A percentile compares a stretch with the other conserved stretches of the same genome.
These are phyloP conservation scores for Sciaenops ocellatus DNA, from an alignment of 2,797 vertebrate species.

Conservation along the genomic window DNA sequence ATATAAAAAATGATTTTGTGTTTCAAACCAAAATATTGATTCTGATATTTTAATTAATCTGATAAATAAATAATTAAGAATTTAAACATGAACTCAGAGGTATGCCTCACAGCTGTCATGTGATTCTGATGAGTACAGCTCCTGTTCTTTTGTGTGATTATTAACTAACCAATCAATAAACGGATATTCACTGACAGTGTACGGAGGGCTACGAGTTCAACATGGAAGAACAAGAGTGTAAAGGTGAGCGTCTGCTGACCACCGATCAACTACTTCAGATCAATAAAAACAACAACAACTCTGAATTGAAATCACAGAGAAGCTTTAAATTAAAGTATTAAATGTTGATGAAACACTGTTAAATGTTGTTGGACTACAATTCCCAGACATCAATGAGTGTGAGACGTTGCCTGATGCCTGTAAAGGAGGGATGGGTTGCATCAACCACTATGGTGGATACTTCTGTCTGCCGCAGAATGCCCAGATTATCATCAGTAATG, in stretches of 20 bases:
- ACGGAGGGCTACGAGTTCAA: conserved; percentile 28
- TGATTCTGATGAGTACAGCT: neutral
- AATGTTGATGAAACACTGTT: neutral
- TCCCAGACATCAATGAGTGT: conserved; percentile 89
- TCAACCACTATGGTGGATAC: conserved; percentile 91
- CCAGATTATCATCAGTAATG: conserved; percentile 10
- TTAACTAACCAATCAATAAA: neutral
- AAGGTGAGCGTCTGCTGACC: neutral
- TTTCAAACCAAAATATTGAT: no score
- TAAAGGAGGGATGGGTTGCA: conserved; percentile 91
- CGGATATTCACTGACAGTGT: conserved; percentile 5
- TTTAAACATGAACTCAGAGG: no score
- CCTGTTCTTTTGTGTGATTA: neutral
- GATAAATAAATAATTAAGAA: neutral
- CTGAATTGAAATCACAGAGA: neutral
- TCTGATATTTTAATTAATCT: no score
- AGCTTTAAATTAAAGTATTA: neutral
- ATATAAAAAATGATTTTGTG: no score
- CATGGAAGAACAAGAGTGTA: conserved; percentile 9
- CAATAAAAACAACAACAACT: neutral
- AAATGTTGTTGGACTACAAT: conserved; percentile 5
- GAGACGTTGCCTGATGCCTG: conserved; percentile 88
- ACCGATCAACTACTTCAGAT: neutral
- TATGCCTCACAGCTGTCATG: neutral
- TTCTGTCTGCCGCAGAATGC: conserved; percentile 83